phyloP scores from a whole-genome alignment of 2,797 vertebrate species.

The Pangasius sanitwongsei region DNA sequence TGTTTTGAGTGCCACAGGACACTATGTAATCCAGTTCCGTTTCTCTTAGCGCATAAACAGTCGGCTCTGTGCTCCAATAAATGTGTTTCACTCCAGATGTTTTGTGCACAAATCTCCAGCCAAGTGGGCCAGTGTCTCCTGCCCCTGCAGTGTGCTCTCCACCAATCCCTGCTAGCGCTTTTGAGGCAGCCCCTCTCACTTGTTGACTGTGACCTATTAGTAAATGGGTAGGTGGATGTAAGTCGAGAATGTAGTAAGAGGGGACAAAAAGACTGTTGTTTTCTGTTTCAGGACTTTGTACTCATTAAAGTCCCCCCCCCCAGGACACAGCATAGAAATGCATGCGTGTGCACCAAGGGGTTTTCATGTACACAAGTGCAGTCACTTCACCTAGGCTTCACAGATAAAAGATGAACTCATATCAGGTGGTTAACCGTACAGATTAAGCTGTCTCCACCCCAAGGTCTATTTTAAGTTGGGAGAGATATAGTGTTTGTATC shows the following conservation, averaged over 20 bases:
- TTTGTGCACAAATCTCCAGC: slow-evolving; percentile 21
- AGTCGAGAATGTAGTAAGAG: slow-evolving; percentile 38
- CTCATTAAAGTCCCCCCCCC: background rate
- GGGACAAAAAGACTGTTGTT: slow-evolving; percentile 46
- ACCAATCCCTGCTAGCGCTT: slow-evolving; percentile 25
- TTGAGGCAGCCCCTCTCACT: slow-evolving; percentile 40
- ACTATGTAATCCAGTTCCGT: slow-evolving; percentile 30
- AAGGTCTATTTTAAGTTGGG: slow-evolving; percentile 31
- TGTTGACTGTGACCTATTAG: slow-evolving; percentile 45
- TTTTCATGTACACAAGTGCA: slow-evolving; percentile 4
- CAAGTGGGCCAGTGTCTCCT: slow-evolving; percentile 42
- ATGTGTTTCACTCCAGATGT: slow-evolving; percentile 49
- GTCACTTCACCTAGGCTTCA: background rate
- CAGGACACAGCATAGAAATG: slow-evolving; percentile 4
- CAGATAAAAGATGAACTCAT: background rate
- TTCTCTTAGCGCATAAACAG: slow-evolving; percentile 34
- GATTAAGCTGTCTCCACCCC: background rate
- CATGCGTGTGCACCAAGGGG: slow-evolving; percentile 3
- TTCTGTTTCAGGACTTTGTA: slow-evolving; percentile 12
- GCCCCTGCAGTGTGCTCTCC: slow-evolving; percentile 8
- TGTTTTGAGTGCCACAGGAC: slow-evolving; percentile 40
- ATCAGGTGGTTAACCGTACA: slow-evolving; percentile 10
- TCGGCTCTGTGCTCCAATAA: slow-evolving; percentile 30
- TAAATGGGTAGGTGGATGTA: slow-evolving; percentile 53
- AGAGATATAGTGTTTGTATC: background rate